phyloP scores from a whole-genome alignment of 2,797 vertebrate genomes.

The Pipistrellus pygmaeus region DNA sequence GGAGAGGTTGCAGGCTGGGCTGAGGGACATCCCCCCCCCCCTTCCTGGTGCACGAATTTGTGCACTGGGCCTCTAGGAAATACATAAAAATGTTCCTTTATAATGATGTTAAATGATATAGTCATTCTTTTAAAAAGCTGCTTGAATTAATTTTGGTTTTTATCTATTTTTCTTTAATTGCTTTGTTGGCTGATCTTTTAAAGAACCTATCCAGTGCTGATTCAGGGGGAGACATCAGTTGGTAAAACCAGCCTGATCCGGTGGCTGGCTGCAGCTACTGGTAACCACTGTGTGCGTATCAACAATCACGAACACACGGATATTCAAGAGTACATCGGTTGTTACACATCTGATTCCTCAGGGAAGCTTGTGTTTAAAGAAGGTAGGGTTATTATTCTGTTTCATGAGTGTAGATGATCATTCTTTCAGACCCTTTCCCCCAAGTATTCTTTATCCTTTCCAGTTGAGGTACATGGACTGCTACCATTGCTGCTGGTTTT shows the following conservation, averaged over 20 bases:
- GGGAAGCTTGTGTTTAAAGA: slow-evolving; percentile 97
- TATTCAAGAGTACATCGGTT: slow-evolving; percentile 99
- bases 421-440: neutral
- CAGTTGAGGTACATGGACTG: neutral
- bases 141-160: neutral
- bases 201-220: slow-evolving; percentile 95
- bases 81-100: neutral
- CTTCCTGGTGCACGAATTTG: too few species aligned
- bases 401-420: neutral
- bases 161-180: neutral
- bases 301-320: slow-evolving; percentile 99
- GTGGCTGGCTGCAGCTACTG: slow-evolving; percentile 95
- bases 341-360: slow-evolving; percentile 93
- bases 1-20: too few species aligned
- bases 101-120: neutral
- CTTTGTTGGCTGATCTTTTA: slow-evolving; percentile 64
- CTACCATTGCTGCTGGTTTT: neutral
- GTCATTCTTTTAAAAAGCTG: neutral
- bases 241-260: slow-evolving; percentile 98
- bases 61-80: too few species aligned
- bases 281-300: slow-evolving; percentile 97
- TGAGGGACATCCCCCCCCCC: too few species aligned
- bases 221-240: slow-evolving; percentile 98
- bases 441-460: neutral
- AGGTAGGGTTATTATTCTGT: slow-evolving; percentile 87